Evolutionary conservation across 2,113 vertebrate genomes (phyloP).

Genomic region (Crypturellus undulatus): DNA sequence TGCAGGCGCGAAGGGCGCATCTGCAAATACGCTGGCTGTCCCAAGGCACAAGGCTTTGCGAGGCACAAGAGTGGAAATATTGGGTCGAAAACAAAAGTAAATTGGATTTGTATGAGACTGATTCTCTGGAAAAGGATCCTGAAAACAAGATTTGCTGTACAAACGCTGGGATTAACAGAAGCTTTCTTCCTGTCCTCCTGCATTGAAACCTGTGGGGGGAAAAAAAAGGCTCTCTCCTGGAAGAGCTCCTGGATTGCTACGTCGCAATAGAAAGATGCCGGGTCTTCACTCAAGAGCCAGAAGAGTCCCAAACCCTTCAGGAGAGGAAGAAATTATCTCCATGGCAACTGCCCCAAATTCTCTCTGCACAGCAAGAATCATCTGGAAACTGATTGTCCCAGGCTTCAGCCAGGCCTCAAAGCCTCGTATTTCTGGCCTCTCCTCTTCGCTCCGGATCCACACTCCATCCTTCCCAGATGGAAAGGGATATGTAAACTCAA

Average conservation of each 20-base stretch:
- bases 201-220: neutral
- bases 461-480: neutral
- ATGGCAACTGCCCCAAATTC: neutral
- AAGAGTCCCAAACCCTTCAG: neutral
- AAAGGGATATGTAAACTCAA: neutral
- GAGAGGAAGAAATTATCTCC: neutral
- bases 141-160: neutral
- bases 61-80: neutral
- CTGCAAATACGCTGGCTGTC: neutral
- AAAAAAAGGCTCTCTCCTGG: neutral
- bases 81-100: neutral
- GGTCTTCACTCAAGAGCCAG: neutral
- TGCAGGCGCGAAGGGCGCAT: neutral
- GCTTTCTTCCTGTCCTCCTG: neutral
- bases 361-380: neutral
- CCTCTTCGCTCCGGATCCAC: neutral
- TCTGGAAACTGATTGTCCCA: neutral
- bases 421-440: neutral
- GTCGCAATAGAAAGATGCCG: neutral
- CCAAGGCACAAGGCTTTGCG: neutral
- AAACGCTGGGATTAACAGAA: neutral
- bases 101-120: neutral
- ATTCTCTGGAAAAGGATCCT: neutral
- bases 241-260: no score
- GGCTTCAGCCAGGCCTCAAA: neutral